These are phyloP conservation scores for Tonatia bakeri DNA, from an alignment of 2,113 vertebrate species.

Conservation along the genomic window DNA sequence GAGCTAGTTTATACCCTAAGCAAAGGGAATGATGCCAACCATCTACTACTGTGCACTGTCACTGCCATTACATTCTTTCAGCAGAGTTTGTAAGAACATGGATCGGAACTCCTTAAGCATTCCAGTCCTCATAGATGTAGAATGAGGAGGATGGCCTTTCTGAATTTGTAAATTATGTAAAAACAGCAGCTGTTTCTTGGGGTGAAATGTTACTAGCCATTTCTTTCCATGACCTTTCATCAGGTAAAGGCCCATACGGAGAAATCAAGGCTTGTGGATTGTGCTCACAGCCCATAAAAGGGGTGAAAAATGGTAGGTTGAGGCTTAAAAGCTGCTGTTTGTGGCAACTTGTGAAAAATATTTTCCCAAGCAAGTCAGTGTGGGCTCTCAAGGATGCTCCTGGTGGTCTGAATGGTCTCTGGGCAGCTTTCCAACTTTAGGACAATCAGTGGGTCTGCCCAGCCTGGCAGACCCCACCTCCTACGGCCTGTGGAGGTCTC, in stretches of 20 bases:
- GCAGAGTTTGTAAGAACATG: background rate
- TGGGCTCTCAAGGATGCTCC: background rate
- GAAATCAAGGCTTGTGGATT: background rate
- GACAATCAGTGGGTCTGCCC: background rate
- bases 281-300: background rate
- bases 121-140: background rate
- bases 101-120: background rate
- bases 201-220: background rate
- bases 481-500: fast-evolving
- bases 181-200: background rate
- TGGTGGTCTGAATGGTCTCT: background rate
- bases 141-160: background rate
- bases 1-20: background rate
- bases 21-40: background rate
- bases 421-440: background rate
- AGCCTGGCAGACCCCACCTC: too few species aligned
- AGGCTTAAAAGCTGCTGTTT: background rate
- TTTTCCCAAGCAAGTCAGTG: background rate
- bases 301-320: background rate
- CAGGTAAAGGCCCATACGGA: background rate
- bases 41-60: background rate
- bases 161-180: background rate
- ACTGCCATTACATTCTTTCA: background rate
- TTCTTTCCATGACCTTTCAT: background rate
- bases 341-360: background rate